A percentile compares a stretch with the other conserved stretches of the same genome.
Conservation (phyloP, 1,140 invertebrate genomes). For the Whitmania pigra region DNA sequence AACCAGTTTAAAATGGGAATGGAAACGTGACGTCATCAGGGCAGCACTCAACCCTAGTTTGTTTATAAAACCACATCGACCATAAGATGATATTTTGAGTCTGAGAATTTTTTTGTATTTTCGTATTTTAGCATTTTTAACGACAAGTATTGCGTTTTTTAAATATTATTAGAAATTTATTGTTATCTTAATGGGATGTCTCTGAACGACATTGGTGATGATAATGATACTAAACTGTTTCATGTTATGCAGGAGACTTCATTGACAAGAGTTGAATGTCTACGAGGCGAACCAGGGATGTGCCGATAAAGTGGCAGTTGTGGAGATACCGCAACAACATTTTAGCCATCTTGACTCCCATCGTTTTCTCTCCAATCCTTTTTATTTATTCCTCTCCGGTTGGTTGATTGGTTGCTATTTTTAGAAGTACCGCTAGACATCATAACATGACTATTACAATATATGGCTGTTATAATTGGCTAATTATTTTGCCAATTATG, state of each 20-base stretch:
- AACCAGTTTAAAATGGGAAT: too few relatives aligned
- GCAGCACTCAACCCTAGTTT: too few relatives aligned
- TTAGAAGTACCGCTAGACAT: background rate
- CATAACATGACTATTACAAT: background rate
- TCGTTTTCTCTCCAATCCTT: constrained; percentile 5
- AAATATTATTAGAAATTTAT: too few relatives aligned
- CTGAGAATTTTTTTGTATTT: too few relatives aligned
- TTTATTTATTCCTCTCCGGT: constrained; percentile 14
- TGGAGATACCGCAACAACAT: constrained; percentile 17
- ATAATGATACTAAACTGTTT: too few relatives aligned
- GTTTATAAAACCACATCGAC: too few relatives aligned
- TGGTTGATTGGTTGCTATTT: background rate
- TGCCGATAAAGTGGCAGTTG: constrained; percentile 11
- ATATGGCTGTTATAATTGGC: background rate
- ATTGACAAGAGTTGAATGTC: background rate
- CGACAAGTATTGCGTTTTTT: too few relatives aligned
- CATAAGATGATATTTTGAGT: too few relatives aligned
- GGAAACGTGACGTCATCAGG: too few relatives aligned
- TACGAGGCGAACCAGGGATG: constrained; percentile 9
- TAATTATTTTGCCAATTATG: background rate
- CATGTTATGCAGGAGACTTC: background rate
- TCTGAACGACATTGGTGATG: background rate
- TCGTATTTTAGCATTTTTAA: too few relatives aligned
- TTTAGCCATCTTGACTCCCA: constrained; percentile 17
- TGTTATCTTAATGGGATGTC: too few relatives aligned